Conservation (phyloP, 2,888 invertebrate species). For the Metalampra italica region DNA sequence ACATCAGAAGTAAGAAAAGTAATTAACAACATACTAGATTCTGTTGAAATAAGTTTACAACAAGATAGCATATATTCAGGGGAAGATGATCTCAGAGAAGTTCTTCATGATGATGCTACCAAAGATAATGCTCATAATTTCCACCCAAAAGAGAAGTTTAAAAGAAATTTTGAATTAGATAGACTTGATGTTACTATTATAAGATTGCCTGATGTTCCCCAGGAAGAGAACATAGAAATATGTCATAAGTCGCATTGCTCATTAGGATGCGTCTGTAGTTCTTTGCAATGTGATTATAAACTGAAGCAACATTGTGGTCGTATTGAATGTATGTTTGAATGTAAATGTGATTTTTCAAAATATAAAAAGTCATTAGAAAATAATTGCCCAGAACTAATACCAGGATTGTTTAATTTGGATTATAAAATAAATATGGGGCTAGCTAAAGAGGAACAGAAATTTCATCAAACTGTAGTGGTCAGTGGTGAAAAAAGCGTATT, state of each 20-base stretch:
- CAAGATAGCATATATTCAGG: conserved; percentile 68
- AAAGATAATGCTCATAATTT: conserved; percentile 16
- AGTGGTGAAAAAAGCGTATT: conserved; percentile 82
- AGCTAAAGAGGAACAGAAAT: conserved; percentile 84
- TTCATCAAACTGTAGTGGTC: conserved; percentile 84
- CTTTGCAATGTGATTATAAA: conserved; percentile 64
- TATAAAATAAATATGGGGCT: conserved; percentile 74
- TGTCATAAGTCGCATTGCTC: conserved; percentile 79
- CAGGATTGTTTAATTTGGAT: conserved; percentile 61
- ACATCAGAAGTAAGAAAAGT: conserved; percentile 51
- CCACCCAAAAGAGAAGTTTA: conserved; percentile 48
- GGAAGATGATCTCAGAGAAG: conserved; percentile 48
- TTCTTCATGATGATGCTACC: conserved; percentile 17
- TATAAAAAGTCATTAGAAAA: conserved; percentile 41
- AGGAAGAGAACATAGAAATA: conserved; percentile 15
- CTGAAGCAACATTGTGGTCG: conserved; percentile 80
- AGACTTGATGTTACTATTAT: conserved; percentile 83
- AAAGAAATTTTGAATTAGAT: conserved; percentile 73
- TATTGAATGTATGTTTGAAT: conserved; percentile 78
- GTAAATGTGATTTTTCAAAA: conserved; percentile 59
- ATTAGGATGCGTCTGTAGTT: conserved; percentile 83
- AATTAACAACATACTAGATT: conserved; percentile 74
- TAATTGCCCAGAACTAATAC: conserved; percentile 37
- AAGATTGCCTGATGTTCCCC: conserved; percentile 50
- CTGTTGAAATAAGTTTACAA: conserved; percentile 79